Conservation (phyloP, 2,797 vertebrate genomes). For the Buphagus erythrorhynchus region DNA sequence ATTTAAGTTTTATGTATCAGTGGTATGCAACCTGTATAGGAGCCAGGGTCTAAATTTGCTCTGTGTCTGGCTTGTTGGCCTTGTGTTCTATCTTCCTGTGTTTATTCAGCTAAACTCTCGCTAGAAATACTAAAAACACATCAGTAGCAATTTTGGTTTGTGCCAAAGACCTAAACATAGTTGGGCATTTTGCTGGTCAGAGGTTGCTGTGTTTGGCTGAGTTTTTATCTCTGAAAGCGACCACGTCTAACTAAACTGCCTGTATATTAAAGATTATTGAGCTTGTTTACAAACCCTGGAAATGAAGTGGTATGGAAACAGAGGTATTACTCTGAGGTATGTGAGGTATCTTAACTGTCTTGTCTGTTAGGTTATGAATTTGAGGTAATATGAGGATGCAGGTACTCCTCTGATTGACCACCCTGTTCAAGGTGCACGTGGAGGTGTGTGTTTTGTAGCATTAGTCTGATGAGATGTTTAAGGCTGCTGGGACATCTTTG, state of each 20-base stretch:
- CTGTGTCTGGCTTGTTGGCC: background rate
- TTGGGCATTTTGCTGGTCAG: background rate
- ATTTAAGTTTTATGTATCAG: background rate
- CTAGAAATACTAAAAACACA: background rate
- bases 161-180: background rate
- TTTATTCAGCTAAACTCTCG: background rate
- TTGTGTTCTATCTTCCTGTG: background rate
- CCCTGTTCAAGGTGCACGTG: background rate
- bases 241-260: background rate
- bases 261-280: background rate
- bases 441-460: background rate
- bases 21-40: background rate
- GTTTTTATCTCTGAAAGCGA: background rate
- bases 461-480: background rate
- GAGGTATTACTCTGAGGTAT: background rate
- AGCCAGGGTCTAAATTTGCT: background rate
- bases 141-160: background rate
- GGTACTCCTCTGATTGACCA: background rate
- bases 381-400: background rate
- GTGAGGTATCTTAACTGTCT: background rate
- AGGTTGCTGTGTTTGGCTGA: background rate
- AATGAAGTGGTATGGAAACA: background rate
- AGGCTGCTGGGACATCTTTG: background rate
- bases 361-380: background rate
- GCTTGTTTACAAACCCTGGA: background rate